These are phyloP conservation scores for Leptura quadrifasciata DNA, from an alignment of 2,888 invertebrate genomes.

Conservation along the genomic window DNA sequence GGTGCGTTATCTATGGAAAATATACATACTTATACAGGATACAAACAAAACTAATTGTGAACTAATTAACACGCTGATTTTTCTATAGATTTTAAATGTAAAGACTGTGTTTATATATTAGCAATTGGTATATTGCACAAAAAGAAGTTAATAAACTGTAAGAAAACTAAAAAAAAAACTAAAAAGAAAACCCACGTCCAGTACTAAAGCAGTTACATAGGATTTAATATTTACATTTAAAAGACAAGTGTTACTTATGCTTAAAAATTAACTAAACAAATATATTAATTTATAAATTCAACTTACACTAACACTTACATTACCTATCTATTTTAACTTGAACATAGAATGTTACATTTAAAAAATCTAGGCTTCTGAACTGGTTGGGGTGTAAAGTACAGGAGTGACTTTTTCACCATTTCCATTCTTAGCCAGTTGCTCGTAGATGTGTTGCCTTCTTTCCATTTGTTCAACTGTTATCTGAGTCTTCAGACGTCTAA, in stretches of 20 bases:
- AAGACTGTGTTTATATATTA: neutral
- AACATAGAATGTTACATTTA: constrained; percentile 1
- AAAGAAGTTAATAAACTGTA: neutral
- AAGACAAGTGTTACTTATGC: neutral
- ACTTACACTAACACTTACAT: constrained; percentile 1
- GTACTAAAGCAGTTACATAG: neutral
- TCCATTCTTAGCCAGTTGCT: constrained; percentile 61
- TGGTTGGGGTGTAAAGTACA: constrained; percentile 63
- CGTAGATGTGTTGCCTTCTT: constrained; percentile 76
- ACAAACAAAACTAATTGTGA: no score
- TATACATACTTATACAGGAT: neutral
- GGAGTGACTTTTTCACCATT: constrained; percentile 64
- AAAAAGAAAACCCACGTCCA: neutral
- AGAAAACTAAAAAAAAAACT: neutral
- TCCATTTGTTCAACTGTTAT: constrained; percentile 84
- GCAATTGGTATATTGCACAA: neutral
- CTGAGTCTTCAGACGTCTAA: constrained; percentile 85
- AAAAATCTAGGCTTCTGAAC: constrained; percentile 57
- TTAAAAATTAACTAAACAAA: neutral
- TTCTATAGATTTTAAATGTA: neutral
- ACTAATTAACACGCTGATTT: no score
- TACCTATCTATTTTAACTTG: neutral
- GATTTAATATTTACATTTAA: neutral
- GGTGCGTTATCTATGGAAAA: neutral
- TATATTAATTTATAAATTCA: neutral